phyloP scores from a whole-genome alignment of 2,888 invertebrate species.

The Actias luna region DNA sequence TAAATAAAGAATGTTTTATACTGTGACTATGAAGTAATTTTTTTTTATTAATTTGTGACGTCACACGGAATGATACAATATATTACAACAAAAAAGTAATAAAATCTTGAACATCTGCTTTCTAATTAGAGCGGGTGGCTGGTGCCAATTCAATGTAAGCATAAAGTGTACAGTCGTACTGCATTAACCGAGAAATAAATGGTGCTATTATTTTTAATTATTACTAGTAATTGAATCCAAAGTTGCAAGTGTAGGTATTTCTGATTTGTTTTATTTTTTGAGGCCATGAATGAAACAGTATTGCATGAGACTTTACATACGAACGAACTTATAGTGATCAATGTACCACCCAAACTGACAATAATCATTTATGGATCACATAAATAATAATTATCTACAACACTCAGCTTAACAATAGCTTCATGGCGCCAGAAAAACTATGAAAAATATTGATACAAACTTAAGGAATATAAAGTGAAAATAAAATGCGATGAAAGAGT shows the following conservation, averaged over 20 bases:
- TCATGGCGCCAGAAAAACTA: background rate
- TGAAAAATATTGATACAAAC: background rate
- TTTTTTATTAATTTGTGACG: conserved; percentile 4
- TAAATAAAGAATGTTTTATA: background rate
- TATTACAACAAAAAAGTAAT: conserved; percentile 14
- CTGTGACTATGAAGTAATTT: conserved; percentile 3
- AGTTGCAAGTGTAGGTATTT: background rate
- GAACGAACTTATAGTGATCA: too few relatives aligned
- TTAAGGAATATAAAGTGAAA: background rate
- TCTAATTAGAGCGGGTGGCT: conserved; percentile 24
- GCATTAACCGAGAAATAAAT: conserved; percentile 5
- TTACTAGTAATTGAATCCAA: background rate
- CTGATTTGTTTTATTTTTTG: background rate
- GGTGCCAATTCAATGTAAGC: conserved; percentile 22
- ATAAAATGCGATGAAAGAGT: background rate
- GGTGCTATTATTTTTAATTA: background rate
- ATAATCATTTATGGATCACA: too few relatives aligned
- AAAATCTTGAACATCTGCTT: conserved; percentile 28
- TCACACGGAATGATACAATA: conserved; percentile 1
- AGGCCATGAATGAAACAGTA: background rate
- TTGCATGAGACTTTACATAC: too few relatives aligned
- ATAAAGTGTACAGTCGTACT: conserved; percentile 14
- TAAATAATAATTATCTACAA: background rate
- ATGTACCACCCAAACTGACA: too few relatives aligned
- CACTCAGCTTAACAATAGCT: background rate